Percentiles rank a stretch among this genome's conserved stretches.
Conservation (phyloP, 2,797 vertebrate species). For the Buceros bicornis region DNA sequence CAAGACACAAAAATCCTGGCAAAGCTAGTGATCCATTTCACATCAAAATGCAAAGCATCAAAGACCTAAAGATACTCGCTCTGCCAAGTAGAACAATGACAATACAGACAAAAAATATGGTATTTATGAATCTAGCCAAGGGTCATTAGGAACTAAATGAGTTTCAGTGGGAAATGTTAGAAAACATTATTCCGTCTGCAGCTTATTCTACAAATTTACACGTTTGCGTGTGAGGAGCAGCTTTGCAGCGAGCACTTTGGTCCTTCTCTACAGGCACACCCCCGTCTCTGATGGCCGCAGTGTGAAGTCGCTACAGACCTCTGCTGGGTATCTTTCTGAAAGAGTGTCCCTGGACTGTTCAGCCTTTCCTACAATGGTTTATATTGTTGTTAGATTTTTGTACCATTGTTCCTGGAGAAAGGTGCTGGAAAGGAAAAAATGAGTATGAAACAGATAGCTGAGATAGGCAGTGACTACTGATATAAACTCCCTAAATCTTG, state of each 20-base stretch:
- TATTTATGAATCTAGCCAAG: neutral
- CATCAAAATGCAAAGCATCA: neutral
- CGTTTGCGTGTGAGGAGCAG: neutral
- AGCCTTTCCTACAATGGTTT: neutral
- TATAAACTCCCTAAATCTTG: neutral
- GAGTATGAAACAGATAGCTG: constrained; percentile 1
- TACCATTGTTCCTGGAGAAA: neutral
- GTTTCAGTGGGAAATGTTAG: neutral
- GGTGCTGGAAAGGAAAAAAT: constrained; percentile 4
- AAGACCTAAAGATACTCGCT: neutral
- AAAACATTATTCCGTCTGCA: neutral
- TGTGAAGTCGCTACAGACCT: neutral
- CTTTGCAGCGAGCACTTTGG: neutral
- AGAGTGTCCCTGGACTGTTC: neutral
- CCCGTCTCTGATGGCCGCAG: neutral
- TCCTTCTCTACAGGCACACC: neutral
- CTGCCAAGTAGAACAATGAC: neutral
- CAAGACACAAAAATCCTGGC: neutral
- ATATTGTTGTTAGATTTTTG: neutral
- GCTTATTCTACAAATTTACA: neutral
- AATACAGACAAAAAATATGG: neutral
- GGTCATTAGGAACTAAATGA: neutral
- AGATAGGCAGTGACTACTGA: neutral
- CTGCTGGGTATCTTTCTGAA: neutral
- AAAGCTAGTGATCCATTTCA: neutral